Conservation (phyloP, 2,113 vertebrate species). For the Percopsis transmontana region DNA sequence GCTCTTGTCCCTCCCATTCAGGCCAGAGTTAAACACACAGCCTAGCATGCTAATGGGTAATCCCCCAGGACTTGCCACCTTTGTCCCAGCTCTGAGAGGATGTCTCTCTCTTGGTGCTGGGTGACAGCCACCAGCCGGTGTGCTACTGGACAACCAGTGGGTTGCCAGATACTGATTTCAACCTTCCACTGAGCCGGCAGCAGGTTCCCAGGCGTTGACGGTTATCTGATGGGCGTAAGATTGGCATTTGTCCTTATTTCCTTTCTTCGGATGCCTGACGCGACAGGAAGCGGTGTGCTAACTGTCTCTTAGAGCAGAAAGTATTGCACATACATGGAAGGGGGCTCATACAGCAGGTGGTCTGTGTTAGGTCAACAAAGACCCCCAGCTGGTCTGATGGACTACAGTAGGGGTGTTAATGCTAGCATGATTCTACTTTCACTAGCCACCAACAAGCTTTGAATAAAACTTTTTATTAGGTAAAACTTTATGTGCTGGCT, state of each 20-base stretch:
- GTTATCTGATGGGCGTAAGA: conserved; percentile 57
- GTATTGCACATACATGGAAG: conserved; percentile 42
- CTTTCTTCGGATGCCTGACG: conserved; percentile 34
- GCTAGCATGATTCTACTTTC: conserved; percentile 31
- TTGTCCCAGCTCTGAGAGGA: conserved; percentile 71
- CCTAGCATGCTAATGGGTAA: conserved; percentile 78
- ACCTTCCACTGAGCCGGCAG: conserved; percentile 58
- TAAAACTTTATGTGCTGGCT: not conserved
- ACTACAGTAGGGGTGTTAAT: conserved; percentile 45
- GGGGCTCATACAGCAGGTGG: conserved; percentile 67
- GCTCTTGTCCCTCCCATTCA: conserved; percentile 74
- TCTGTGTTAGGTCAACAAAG: conserved; percentile 57
- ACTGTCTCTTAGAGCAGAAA: conserved; percentile 37
- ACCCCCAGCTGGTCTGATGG: conserved; percentile 49
- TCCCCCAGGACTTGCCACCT: conserved; percentile 76
- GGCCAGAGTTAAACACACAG: conserved; percentile 77
- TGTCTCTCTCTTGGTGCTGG: conserved; percentile 72
- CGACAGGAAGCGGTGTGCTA: conserved; percentile 49
- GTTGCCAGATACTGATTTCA: conserved; percentile 67
- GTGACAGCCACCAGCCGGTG: conserved; percentile 74
- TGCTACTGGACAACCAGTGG: conserved; percentile 63
- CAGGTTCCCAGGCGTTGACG: conserved; percentile 62
- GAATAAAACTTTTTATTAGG: no score
- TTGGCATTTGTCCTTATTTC: conserved; percentile 55
- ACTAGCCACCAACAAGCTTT: not conserved